A percentile compares a stretch with the other conserved stretches of the same genome.
Conservation (phyloP, 2,113 vertebrate species). For the Atrichornis clamosus region DNA sequence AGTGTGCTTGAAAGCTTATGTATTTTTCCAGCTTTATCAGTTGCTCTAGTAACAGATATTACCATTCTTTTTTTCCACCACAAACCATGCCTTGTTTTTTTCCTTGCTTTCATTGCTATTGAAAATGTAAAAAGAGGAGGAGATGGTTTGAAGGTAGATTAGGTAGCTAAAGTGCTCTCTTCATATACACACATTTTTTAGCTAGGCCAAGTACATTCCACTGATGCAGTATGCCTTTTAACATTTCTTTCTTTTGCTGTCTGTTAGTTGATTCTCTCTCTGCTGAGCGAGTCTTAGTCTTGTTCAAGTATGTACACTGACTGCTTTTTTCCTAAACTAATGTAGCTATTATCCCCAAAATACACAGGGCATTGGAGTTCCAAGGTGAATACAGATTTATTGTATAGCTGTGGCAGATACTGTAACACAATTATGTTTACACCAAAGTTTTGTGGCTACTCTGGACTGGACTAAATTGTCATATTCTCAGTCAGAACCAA, state of each 20-base stretch:
- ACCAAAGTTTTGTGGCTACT: background rate
- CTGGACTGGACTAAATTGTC: background rate
- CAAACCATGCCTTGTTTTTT: background rate
- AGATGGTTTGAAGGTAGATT: background rate
- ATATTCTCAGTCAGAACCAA: background rate
- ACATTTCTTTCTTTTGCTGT: background rate
- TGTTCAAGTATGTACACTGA: background rate
- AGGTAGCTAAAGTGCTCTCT: background rate
- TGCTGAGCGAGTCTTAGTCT: background rate
- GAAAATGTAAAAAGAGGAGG: background rate
- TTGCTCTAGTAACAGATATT: background rate
- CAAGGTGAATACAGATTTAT: background rate
- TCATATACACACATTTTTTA: background rate
- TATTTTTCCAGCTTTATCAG: background rate
- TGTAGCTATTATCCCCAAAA: background rate
- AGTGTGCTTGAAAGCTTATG: background rate
- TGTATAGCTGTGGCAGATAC: background rate
- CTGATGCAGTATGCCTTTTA: background rate
- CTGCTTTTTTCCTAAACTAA: background rate
- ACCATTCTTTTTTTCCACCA: rapidly evolving
- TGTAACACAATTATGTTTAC: background rate
- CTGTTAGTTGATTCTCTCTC: background rate
- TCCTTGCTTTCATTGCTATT: background rate
- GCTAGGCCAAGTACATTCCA: background rate
- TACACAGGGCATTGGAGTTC: background rate